phyloP scores from a whole-genome alignment of 1,140 invertebrate genomes.

The Geopemphigus sp. region DNA sequence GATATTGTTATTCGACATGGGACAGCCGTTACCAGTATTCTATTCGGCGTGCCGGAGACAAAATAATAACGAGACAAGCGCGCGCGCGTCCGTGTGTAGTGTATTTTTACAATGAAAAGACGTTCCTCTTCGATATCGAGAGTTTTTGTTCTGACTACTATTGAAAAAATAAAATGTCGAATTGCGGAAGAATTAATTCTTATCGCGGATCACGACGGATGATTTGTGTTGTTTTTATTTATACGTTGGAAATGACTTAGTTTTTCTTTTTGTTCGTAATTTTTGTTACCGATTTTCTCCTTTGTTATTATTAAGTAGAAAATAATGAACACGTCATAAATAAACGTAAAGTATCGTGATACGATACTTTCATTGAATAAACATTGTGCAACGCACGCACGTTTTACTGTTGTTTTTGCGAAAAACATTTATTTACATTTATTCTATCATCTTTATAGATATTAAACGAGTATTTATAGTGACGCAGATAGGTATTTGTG shows the following conservation, averaged over 20 bases:
- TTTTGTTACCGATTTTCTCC: neutral
- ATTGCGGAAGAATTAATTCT: no score
- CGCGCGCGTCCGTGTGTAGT: neutral
- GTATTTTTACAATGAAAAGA: neutral
- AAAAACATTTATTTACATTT: neutral
- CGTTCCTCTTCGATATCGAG: neutral
- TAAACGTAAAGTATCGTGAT: neutral
- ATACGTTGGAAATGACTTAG: neutral
- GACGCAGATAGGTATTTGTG: neutral
- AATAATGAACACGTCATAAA: neutral
- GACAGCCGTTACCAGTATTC: neutral
- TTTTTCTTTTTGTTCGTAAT: neutral
- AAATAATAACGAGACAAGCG: slow-evolving; percentile 1
- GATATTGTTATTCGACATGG: neutral
- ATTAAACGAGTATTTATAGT: neutral
- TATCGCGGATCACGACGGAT: neutral
- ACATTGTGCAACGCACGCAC: neutral
- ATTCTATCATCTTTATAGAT: neutral
- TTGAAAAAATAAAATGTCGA: no score
- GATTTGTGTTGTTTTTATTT: neutral
- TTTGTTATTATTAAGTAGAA: neutral
- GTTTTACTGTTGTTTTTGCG: neutral
- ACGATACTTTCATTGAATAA: neutral
- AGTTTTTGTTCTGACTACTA: no score
- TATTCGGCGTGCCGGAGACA: no score